phyloP scores from a whole-genome alignment of 2,113 vertebrate genomes.

The Potamarius usumacintae region DNA sequence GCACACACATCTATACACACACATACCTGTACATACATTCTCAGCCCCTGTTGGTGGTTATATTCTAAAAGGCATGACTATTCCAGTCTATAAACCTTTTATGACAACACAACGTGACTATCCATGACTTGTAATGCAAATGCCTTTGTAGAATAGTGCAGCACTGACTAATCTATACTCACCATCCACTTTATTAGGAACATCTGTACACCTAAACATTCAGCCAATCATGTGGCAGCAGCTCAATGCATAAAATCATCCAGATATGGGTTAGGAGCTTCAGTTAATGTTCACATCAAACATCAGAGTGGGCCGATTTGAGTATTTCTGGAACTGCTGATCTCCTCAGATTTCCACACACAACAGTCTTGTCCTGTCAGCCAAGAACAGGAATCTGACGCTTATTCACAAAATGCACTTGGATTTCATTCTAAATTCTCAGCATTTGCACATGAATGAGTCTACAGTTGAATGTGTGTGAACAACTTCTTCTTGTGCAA shows the following conservation, averaged over 20 bases:
- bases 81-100: not conserved
- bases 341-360: not conserved
- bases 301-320: not conserved
- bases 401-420: not conserved
- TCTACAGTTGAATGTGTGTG: not conserved
- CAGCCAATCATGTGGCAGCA: not conserved
- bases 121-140: not conserved
- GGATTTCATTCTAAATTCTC: not conserved
- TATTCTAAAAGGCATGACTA: not conserved
- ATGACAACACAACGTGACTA: not conserved
- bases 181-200: not conserved
- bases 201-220: not conserved
- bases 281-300: not conserved
- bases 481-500: not conserved
- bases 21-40: not conserved
- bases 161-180: not conserved
- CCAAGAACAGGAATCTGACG: not conserved
- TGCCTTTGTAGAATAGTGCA: not conserved
- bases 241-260: not conserved
- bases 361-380: not conserved
- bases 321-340: not conserved
- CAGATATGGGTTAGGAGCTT: not conserved
- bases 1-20: conserved; percentile 32
- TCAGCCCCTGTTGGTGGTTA: not conserved
- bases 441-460: not conserved